Percentiles rank a stretch among this genome's conserved stretches.
phyloP scores from a whole-genome alignment of 2,797 vertebrate genomes.

The Hippoglossus hippoglossus region DNA sequence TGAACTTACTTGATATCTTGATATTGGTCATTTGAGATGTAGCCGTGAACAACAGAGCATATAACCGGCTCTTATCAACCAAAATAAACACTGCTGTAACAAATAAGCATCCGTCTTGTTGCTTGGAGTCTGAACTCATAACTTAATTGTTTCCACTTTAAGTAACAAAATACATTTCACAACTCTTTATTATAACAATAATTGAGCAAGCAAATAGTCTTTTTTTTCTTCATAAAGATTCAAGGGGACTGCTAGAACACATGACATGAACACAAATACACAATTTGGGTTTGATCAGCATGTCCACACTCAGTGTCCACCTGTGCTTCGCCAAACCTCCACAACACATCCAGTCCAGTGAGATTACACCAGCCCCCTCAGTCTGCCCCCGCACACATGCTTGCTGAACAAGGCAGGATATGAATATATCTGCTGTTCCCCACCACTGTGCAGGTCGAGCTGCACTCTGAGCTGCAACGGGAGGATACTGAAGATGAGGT shows the following conservation, averaged over 20 bases:
- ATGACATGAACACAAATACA: conserved; percentile 13
- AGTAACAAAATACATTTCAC: too few relatives aligned
- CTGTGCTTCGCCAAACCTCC: conserved; percentile 52
- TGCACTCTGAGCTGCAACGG: conserved; percentile 41
- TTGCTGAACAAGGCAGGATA: conserved; percentile 58
- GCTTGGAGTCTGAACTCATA: neutral
- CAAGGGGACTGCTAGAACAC: neutral
- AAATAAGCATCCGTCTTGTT: neutral
- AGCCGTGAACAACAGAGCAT: neutral
- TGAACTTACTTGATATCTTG: neutral
- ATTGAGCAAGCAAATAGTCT: neutral
- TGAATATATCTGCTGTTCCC: conserved; percentile 56
- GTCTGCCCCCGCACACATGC: conserved; percentile 68
- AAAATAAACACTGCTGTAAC: neutral
- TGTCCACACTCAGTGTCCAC: conserved; percentile 47
- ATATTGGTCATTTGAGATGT: neutral
- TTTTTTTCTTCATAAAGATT: conserved; percentile 7
- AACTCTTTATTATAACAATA: neutral
- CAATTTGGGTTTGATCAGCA: conserved; percentile 34
- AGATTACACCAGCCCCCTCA: conserved; percentile 67
- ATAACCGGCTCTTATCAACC: neutral
- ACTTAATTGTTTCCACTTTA: too few relatives aligned
- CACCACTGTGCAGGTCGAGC: conserved; percentile 46
- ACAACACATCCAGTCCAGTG: conserved; percentile 59
- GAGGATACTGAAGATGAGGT: conserved; percentile 57